Conservation (phyloP, 30 jellyfish, hydroid and myxozoan species). For the Aurelia aurita complex sp. Pacific region DNA sequence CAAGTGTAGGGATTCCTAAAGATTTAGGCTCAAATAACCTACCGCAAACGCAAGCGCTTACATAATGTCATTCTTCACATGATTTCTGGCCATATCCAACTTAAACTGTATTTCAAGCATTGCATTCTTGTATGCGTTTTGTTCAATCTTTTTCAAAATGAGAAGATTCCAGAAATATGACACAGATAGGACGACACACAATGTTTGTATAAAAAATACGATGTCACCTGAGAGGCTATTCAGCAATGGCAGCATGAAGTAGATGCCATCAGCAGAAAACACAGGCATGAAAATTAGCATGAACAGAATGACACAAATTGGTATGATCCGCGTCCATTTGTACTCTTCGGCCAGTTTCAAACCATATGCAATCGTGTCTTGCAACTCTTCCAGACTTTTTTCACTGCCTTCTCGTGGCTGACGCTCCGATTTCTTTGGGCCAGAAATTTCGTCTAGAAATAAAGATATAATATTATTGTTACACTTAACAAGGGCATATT, state of each 20-base stretch:
- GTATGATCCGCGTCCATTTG: conserved; percentile 52
- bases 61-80: background rate
- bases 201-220: conserved; percentile 59
- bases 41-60: too few species aligned
- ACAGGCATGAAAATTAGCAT: conserved; percentile 61
- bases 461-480: too few species aligned
- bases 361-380: conserved; percentile 50
- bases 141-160: conserved; percentile 52
- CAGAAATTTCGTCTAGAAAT: too few species aligned
- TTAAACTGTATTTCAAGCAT: conserved; percentile 54
- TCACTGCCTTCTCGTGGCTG: background rate
- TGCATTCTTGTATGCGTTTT: conserved; percentile 40
- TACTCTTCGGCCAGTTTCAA: conserved; percentile 52
- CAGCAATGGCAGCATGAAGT: conserved; percentile 48
- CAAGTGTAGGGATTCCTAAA: too few species aligned
- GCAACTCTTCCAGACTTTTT: conserved; percentile 18
- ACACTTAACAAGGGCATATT: too few species aligned
- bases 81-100: background rate
- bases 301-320: conserved; percentile 40
- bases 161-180: conserved; percentile 65
- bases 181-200: conserved; percentile 33
- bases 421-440: background rate
- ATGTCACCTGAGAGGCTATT: conserved; percentile 50
- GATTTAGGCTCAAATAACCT: too few species aligned
- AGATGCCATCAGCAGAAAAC: conserved; percentile 53